These are phyloP conservation scores for Rotaria socialis DNA, from an alignment of 2,888 invertebrate genomes.

Conservation along the genomic window DNA sequence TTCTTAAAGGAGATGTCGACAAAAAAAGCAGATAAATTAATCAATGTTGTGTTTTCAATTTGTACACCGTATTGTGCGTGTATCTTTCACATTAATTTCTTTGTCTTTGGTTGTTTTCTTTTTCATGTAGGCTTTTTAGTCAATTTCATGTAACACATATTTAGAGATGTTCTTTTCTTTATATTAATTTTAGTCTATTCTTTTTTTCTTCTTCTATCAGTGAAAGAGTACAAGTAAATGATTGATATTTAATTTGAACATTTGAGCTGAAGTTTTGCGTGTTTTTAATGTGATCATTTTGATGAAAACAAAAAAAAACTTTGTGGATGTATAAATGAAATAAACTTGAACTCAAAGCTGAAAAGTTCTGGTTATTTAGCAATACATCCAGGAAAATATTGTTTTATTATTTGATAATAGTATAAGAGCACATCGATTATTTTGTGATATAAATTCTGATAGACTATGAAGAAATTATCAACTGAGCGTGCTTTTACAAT, in stretches of 20 bases:
- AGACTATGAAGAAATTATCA: too few species aligned
- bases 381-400: too few species aligned
- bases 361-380: too few species aligned
- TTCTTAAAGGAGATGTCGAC: neutral
- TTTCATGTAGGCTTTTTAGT: neutral
- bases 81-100: too few species aligned
- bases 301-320: neutral
- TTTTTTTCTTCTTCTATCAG: neutral
- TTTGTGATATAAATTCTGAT: too few species aligned
- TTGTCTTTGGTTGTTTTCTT: too few species aligned
- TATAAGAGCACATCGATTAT: too few species aligned
- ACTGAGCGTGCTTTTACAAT: too few species aligned
- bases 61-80: too few species aligned
- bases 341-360: too few species aligned
- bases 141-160: neutral
- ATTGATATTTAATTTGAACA: neutral
- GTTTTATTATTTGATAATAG: too few species aligned
- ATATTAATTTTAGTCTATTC: neutral
- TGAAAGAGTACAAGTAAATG: neutral
- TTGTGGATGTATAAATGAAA: too few species aligned
- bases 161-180: neutral
- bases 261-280: neutral
- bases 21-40: neutral
- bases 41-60: neutral
- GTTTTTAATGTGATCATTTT: neutral